phyloP scores from a whole-genome alignment of 2,797 vertebrate species.

The Syndactyla subalaris region DNA sequence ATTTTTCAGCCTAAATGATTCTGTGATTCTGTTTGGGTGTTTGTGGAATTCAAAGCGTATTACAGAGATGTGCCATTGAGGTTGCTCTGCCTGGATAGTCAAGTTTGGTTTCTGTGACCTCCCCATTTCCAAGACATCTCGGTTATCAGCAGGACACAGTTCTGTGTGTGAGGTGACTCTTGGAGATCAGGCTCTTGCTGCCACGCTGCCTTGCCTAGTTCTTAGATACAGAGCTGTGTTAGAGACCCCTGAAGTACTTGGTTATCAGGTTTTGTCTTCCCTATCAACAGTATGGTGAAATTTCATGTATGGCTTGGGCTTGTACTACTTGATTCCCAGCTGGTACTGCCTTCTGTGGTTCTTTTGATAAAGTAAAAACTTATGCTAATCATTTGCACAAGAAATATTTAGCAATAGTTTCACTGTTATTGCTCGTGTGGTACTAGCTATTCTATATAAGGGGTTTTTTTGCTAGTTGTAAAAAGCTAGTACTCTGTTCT shows the following conservation, averaged over 20 bases:
- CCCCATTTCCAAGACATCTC: accelerated
- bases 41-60: not conserved
- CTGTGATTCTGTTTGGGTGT: not conserved
- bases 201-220: accelerated
- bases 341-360: not conserved
- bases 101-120: not conserved
- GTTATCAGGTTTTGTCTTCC: not conserved
- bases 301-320: not conserved
- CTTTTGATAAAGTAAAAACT: not conserved
- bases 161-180: not conserved
- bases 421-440: not conserved
- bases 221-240: not conserved
- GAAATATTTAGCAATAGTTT: not conserved
- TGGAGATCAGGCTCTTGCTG: not conserved
- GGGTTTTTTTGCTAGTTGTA: not conserved
- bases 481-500: not conserved
- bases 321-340: not conserved
- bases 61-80: not conserved
- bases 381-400: not conserved
- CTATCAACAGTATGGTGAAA: not conserved
- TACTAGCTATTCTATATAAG: not conserved
- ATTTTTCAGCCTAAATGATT: not conserved
- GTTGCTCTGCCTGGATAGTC: accelerated
- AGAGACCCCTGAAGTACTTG: not conserved
- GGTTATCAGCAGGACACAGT: not conserved